Percentiles rank a stretch among this genome's conserved stretches.
Conservation (phyloP, 2,888 invertebrate species). For the Salticus scenicus region DNA sequence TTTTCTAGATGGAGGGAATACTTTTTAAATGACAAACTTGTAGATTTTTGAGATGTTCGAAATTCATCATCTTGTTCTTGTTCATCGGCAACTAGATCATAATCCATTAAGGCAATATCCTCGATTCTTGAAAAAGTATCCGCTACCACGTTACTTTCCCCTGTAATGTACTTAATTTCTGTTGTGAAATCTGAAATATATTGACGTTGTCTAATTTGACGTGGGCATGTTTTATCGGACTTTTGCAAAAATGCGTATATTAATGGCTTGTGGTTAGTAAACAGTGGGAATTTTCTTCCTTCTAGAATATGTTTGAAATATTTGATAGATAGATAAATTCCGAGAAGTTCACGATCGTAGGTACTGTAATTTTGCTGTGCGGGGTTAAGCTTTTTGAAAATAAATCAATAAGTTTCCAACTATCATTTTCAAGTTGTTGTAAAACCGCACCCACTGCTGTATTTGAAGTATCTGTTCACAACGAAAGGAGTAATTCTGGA, state of each 20-base stretch:
- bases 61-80: no score
- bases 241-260: neutral
- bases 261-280: slow-evolving; percentile 23
- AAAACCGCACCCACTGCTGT: neutral
- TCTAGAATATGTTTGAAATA: slow-evolving; percentile 4
- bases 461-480: neutral
- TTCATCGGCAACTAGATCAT: no score
- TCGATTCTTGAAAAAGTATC: no score
- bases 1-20: no score
- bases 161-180: neutral
- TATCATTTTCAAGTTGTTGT: neutral
- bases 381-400: neutral
- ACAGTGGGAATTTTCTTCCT: neutral
- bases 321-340: neutral
- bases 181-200: slow-evolving; percentile 3
- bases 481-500: neutral
- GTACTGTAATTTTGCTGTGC: neutral
- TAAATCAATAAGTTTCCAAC: neutral
- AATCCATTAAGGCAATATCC: no score
- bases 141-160: no score
- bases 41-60: no score
- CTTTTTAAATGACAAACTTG: no score
- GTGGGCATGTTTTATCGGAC: neutral
- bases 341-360: neutral
- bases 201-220: neutral